phyloP scores from a whole-genome alignment of 1,140 invertebrate genomes.

The Drosophila fuyamai region DNA sequence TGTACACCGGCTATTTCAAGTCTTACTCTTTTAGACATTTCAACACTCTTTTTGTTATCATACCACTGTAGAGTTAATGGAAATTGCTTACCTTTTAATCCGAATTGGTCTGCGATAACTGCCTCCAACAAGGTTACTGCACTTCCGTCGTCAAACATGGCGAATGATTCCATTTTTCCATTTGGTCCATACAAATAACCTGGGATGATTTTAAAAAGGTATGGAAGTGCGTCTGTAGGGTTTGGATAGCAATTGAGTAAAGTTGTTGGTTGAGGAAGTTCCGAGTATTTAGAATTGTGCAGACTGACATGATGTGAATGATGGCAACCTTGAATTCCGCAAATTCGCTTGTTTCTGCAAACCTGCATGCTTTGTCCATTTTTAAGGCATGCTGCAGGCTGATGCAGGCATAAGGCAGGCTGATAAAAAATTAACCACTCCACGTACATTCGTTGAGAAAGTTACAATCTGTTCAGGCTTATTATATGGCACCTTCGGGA shows the following conservation, averaged over 20 bases:
- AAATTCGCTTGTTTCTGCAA: background rate
- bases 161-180: background rate
- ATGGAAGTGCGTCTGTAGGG: background rate
- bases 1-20: background rate
- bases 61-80: background rate
- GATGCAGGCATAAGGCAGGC: too few species aligned
- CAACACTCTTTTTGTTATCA: background rate
- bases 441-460: background rate
- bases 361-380: background rate
- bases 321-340: background rate
- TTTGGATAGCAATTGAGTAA: background rate
- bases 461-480: conserved; percentile 2
- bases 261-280: too few species aligned
- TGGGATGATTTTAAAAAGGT: background rate
- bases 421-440: conserved; percentile 1
- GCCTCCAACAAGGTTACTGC: background rate
- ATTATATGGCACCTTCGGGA: background rate
- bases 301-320: too few species aligned
- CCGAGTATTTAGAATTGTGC: too few species aligned
- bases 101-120: background rate
- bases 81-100: background rate
- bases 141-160: background rate
- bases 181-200: background rate
- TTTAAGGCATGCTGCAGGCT: too few species aligned
- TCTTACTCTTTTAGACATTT: background rate